Evolutionary conservation across 2,888 invertebrate genomes (phyloP).

Genomic region (Leistus spinibarbis): DNA sequence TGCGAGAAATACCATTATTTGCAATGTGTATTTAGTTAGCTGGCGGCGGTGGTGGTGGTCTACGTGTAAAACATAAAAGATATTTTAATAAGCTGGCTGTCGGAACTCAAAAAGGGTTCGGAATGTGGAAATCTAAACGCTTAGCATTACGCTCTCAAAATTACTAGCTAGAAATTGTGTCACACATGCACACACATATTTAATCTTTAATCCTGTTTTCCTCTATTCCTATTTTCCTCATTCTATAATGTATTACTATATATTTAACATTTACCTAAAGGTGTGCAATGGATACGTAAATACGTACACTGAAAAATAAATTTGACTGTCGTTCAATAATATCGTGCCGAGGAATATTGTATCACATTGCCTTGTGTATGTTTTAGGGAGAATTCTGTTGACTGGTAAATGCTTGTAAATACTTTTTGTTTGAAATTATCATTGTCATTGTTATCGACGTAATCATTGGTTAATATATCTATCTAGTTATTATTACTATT

Average conservation of each 20-base stretch:
- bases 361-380: too few species aligned
- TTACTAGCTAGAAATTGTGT: background rate
- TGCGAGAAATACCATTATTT: background rate
- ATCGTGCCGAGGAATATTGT: too few species aligned
- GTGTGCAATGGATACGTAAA: too few species aligned
- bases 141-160: background rate
- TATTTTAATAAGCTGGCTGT: constrained; percentile 31
- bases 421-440: too few species aligned
- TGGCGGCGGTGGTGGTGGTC: background rate
- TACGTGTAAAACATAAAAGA: constrained; percentile 6
- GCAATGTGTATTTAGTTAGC: background rate
- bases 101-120: constrained; percentile 23
- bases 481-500: too few species aligned
- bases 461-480: too few species aligned
- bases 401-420: too few species aligned
- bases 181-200: background rate
- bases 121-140: constrained; percentile 27
- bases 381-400: too few species aligned
- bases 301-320: too few species aligned
- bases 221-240: background rate
- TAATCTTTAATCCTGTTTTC: background rate
- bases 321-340: too few species aligned
- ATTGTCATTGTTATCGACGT: too few species aligned
- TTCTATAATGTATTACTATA: background rate
- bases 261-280: too few species aligned